Conservation (phyloP, 1,140 invertebrate species). For the Diprion similis region DNA sequence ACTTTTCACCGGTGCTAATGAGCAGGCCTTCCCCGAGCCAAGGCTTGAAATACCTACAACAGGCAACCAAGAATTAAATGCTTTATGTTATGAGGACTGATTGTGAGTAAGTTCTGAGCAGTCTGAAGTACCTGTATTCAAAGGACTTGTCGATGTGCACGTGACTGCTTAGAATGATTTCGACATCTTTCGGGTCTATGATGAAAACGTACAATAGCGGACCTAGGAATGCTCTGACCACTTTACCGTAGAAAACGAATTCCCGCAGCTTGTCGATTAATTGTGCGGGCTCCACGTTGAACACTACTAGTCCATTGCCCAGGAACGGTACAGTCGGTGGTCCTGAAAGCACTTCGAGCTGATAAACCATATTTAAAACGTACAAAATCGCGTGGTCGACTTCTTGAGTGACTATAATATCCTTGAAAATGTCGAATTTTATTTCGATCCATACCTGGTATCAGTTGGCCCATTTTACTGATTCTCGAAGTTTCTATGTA, state of each 20-base stretch:
- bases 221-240: slow-evolving; percentile 70
- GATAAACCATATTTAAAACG: slow-evolving; percentile 17
- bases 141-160: slow-evolving; percentile 83
- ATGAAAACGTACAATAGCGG: slow-evolving; percentile 70
- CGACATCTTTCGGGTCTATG: slow-evolving; percentile 71
- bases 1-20: slow-evolving; percentile 83
- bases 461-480: slow-evolving; percentile 43
- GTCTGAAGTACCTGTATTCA: slow-evolving; percentile 59
- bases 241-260: slow-evolving; percentile 64
- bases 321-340: slow-evolving; percentile 63
- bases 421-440: slow-evolving; percentile 14
- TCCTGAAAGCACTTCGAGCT: slow-evolving; percentile 29
- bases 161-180: slow-evolving; percentile 72
- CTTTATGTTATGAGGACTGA: slow-evolving; percentile 5
- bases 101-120: not conserved
- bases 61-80: slow-evolving; percentile 2
- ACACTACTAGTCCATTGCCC: slow-evolving; percentile 64
- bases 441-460: slow-evolving; percentile 44
- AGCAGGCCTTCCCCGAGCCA: slow-evolving; percentile 90
- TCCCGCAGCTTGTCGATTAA: slow-evolving; percentile 54
- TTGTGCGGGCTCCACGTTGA: slow-evolving; percentile 64
- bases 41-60: slow-evolving; percentile 85
- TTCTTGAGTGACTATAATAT: slow-evolving; percentile 12
- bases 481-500: slow-evolving; percentile 45
- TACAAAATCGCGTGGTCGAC: not conserved